These are phyloP conservation scores for Puffinus mauretanicus DNA, from an alignment of 2,113 vertebrate species.

Conservation along the genomic window DNA sequence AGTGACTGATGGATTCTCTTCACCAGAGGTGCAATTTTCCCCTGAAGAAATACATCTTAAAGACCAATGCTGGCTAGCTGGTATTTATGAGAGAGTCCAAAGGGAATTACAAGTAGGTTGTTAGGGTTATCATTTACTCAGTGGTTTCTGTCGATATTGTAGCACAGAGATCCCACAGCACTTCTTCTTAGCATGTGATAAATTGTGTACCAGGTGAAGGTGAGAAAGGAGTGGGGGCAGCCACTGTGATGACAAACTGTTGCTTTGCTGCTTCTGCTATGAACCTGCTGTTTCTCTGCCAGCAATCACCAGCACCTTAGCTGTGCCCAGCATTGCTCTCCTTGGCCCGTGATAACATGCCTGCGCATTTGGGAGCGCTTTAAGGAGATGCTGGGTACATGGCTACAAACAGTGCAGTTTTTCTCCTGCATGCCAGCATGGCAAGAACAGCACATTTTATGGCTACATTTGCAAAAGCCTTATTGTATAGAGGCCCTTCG, in stretches of 20 bases:
- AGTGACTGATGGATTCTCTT: slow-evolving; percentile 34
- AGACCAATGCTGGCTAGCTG: background rate
- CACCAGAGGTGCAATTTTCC: slow-evolving; percentile 18
- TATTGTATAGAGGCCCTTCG: background rate
- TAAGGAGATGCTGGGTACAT: background rate
- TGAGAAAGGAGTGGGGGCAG: background rate
- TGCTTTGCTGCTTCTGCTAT: background rate
- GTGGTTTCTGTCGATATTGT: background rate
- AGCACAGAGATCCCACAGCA: background rate
- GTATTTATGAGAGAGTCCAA: slow-evolving; percentile 23
- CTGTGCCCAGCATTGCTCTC: background rate
- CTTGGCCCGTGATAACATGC: background rate
- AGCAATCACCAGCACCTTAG: background rate
- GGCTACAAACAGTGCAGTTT: background rate
- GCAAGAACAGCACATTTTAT: background rate
- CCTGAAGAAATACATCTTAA: slow-evolving; percentile 25
- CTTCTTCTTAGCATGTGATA: slow-evolving; percentile 15
- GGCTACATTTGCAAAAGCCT: background rate
- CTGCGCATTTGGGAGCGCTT: fast-evolving
- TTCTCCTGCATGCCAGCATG: fast-evolving
- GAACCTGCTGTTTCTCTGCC: background rate
- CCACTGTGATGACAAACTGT: background rate
- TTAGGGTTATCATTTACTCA: slow-evolving; percentile 34
- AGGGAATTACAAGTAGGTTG: slow-evolving; percentile 14
- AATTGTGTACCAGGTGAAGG: background rate